These are phyloP conservation scores for Lepilemur septentrionalis DNA, from an alignment of 2,797 vertebrate genomes.

Conservation along the genomic window DNA sequence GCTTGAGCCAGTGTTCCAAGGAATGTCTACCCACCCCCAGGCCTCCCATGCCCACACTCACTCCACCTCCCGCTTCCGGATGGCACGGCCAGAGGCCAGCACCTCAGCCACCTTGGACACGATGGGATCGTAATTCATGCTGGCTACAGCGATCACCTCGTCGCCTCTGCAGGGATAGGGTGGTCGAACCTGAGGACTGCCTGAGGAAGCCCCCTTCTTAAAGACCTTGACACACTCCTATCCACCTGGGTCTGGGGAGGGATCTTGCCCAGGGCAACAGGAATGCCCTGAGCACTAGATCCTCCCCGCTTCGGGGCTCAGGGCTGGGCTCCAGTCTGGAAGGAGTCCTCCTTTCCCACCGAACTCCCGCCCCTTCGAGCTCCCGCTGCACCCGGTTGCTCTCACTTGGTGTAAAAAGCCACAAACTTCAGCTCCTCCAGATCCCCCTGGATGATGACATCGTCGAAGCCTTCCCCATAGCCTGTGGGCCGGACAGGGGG, in stretches of 20 bases:
- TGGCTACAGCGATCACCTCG: slow-evolving; percentile 97
- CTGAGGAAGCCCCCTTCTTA: not conserved
- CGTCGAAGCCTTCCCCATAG: slow-evolving; percentile 97
- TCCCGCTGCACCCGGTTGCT: not conserved
- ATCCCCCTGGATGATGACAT: slow-evolving; percentile 98
- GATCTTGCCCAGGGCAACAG: not conserved
- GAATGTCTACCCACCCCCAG: not conserved
- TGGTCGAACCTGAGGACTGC: not conserved
- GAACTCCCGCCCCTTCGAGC: not conserved
- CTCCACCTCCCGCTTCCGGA: slow-evolving; percentile 98
- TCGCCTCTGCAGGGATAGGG: slow-evolving; percentile 89
- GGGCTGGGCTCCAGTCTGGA: not conserved
- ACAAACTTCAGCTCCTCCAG: slow-evolving; percentile 98
- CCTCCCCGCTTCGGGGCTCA: not conserved
- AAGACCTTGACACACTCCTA: not conserved
- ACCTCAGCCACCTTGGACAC: slow-evolving; percentile 98
- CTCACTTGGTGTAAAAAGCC: slow-evolving; percentile 98
- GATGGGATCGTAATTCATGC: slow-evolving; percentile 99
- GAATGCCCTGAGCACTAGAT: not conserved
- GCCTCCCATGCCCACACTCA: slow-evolving; percentile 86
- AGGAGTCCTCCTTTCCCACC: not conserved
- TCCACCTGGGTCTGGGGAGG: not conserved
- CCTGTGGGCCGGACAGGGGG: slow-evolving; percentile 84
- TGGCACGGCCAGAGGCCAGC: slow-evolving; percentile 93
- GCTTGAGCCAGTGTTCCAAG: not conserved